Conservation (phyloP, 2,113 vertebrate genomes). For the Hylia prasina region DNA sequence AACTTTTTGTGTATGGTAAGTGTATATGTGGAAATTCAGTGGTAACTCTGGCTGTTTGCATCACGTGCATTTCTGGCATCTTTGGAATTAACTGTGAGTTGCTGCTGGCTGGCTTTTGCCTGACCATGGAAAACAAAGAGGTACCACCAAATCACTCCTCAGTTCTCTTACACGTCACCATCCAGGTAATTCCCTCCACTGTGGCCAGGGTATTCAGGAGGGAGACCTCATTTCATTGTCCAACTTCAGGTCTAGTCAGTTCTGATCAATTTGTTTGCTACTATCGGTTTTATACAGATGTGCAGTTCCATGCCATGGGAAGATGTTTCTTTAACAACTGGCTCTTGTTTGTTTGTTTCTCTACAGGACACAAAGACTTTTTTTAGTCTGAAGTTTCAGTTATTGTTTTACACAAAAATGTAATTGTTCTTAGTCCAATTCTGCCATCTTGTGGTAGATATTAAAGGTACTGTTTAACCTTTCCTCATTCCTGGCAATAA, state of each 20-base stretch:
- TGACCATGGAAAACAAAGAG: neutral
- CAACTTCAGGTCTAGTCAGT: neutral
- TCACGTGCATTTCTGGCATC: neutral
- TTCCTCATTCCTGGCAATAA: fast-evolving
- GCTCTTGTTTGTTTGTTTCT: neutral
- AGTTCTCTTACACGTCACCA: neutral
- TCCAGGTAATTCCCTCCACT: neutral
- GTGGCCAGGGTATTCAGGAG: neutral
- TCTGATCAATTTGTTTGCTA: neutral
- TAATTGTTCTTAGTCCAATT: neutral
- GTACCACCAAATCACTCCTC: neutral
- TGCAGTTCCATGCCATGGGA: neutral
- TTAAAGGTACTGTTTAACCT: neutral
- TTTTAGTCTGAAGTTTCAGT: neutral
- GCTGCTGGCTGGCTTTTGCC: neutral
- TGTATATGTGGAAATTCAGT: neutral
- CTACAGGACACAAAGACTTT: neutral
- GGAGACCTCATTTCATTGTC: neutral
- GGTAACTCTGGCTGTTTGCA: neutral
- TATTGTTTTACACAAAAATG: neutral
- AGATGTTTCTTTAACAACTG: neutral
- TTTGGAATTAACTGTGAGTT: neutral
- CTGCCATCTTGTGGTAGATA: conserved; percentile 52
- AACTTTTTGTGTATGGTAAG: neutral
- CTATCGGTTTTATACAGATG: neutral